Base-by-base conservation (phyloP, 2,113 vertebrate genomes). In the Tor tambroides region DNA sequence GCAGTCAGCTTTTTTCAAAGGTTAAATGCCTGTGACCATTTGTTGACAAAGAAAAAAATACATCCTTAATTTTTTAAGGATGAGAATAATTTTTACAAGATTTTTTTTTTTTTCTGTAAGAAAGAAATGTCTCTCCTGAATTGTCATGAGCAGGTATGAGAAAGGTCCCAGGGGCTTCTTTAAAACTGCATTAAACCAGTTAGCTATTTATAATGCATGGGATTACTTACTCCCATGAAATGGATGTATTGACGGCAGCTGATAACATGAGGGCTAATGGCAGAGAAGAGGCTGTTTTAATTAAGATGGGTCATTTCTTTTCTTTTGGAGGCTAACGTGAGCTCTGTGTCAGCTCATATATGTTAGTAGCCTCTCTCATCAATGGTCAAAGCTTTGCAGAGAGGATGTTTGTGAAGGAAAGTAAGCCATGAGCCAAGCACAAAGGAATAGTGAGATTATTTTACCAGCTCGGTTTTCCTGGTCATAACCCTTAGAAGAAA, bases 151-250 rank as follows among this genome's bases (percentile, higher is more conserved):
- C 61, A 56, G 12, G 15, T 77, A 78, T 65, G 5, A 85, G 38
- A 26, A 28, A 67, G 38, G 6, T 63, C 85, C 78, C 26, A 23
- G 61, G 72, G 87, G 63, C 84, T 77, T 65, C 32, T 72, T 78
- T 76, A 72, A 83, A 86, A 69, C 72, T 84, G 38, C 76, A 85
- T 76, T 69, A 77, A 77, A 54, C 63, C 43, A 83, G 32, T 77
- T 69, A 30, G 46, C 61, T 46, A 88, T 88, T 71, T 67, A 86
- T 78, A 83, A 88, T 88, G 80, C 85, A 88, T 86, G 65, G 32
- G 80, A 59, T 86, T 28, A 77, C 51, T 86, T 28, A 77, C 51
- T 75, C 85, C 26, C 38, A 46, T 83, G 72, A 82, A 86, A 67
- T 86, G 79, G 84, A 69, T 56, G 61, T 88, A 88, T 88, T 83